Evolutionary conservation across 2,797 vertebrate genomes (phyloP), one percentile per base, ranked within the genome.

Genomic region (Tokudaia tokunoshimensis): DNA sequence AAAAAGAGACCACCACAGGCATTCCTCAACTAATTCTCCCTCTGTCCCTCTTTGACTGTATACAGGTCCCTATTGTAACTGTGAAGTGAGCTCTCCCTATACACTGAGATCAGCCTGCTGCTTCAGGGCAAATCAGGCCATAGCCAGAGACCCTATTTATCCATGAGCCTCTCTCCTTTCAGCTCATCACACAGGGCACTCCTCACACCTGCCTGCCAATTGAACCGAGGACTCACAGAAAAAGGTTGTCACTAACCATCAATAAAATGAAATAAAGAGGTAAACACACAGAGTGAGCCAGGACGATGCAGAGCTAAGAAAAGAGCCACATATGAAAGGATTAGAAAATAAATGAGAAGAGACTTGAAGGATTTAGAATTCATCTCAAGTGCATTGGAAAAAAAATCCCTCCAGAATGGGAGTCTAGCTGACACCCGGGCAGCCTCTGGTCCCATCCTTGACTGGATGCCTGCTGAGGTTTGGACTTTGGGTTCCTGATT

Each of bases 291-390:
- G 63, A 59, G 55, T 67, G 29, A 75, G 29, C 26, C 47, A 78
- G 93, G 15, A 8, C 9, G 3, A 15, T 14, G 19, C 37, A 74
- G 76, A 72, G 26, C 89, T 70, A 89, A 94, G 91, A 76, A 93
- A 92, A 82, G 57, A 87, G 85, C 85, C 84, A 76, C 65, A 81
- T n/a, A 57, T 29, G 79, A 92, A 95, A 93, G 83, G 91, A 91
- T 95, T 80, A 81, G 91, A 93, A 95, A 92, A 97, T 65, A 95
- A 83, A 94, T 96, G 3, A 84, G 79, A 88, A 82, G 83, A 89
- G 89, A 91, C 65, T 47, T 74, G 26, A 41, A 94, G 91, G 94
- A 92, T 94, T 96, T 91, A 91, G 91, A 95, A 95, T 70, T 75
- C 89, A 92, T 95, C 91, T 97, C 83, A 88, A 80, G 87, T 22